phyloP scores from a whole-genome alignment of 2,888 invertebrate species.

The Lithodes maja region DNA sequence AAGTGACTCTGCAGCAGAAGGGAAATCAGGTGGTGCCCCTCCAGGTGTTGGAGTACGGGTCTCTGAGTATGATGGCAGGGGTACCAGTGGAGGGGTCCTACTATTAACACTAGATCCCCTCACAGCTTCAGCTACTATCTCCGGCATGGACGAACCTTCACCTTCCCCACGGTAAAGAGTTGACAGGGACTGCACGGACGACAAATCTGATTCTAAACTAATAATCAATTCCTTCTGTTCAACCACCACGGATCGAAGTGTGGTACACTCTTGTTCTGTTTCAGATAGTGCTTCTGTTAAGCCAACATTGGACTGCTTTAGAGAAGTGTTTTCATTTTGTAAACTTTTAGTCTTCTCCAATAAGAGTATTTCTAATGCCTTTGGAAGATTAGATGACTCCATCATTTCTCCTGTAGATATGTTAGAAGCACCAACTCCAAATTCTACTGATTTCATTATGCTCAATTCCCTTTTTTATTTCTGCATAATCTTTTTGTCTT shows the following conservation, averaged over 20 bases:
- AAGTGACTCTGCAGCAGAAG: conserved; percentile 72
- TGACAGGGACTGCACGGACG: conserved; percentile 69
- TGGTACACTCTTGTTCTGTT: conserved; percentile 52
- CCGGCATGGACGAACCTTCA: conserved; percentile 67
- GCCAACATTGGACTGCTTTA: conserved; percentile 56
- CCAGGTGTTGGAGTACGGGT: conserved; percentile 39
- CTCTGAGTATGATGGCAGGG: conserved; percentile 11
- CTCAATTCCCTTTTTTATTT: conserved; percentile 90
- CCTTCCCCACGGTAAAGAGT: conserved; percentile 69
- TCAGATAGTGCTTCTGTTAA: conserved; percentile 49
- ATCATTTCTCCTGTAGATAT: conserved; percentile 4
- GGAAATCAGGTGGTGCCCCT: conserved; percentile 43
- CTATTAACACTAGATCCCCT: conserved; percentile 39
- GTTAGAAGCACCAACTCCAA: conserved; percentile 44
- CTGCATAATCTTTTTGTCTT: conserved; percentile 93
- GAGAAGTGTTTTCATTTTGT: conserved; percentile 77
- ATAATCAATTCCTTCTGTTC: conserved; percentile 67
- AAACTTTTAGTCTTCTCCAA: conserved; percentile 85
- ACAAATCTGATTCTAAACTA: conserved; percentile 67
- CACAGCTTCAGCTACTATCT: conserved; percentile 70
- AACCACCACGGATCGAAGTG: conserved; percentile 38
- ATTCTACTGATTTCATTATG: conserved; percentile 69
- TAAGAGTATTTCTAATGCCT: conserved; percentile 82
- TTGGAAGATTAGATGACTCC: conserved; percentile 29
- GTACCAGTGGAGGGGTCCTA: conserved; percentile 37